Conservation (phyloP, 2,888 invertebrate genomes). For the Steinernema hermaphroditum region DNA sequence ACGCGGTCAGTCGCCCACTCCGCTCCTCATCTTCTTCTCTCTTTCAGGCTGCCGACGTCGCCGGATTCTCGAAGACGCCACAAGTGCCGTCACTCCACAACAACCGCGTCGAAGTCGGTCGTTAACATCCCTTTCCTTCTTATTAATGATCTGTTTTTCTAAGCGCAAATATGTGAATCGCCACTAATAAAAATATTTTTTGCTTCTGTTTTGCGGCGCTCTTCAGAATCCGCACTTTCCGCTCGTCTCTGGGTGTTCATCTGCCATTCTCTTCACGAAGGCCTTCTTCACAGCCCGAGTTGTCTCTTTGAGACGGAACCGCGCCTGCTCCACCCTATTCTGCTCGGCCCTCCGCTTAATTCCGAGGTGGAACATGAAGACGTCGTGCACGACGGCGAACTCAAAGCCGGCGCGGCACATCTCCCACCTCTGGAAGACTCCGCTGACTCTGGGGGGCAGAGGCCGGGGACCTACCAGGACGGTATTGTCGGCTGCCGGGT, state of each 20-base stretch:
- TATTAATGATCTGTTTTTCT: neutral
- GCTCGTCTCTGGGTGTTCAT: neutral
- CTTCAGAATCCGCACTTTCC: slow-evolving; percentile 21
- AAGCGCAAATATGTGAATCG: too few species aligned
- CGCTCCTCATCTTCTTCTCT: too few species aligned
- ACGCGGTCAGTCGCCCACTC: too few species aligned
- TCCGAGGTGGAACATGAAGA: slow-evolving; percentile 46
- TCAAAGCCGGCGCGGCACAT: slow-evolving; percentile 45
- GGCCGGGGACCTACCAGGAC: slow-evolving; percentile 39
- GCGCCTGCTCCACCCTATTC: neutral
- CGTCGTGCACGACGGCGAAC: slow-evolving; percentile 42
- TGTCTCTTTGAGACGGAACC: neutral
- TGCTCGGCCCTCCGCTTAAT: slow-evolving; percentile 25
- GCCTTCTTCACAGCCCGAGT: neutral
- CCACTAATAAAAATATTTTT: too few species aligned
- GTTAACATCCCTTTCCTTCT: too few species aligned
- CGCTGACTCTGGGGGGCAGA: neutral
- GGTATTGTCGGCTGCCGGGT: slow-evolving; percentile 45
- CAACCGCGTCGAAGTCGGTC: too few species aligned
- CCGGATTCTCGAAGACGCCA: too few species aligned
- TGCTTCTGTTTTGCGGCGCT: too few species aligned
- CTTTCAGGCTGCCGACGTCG: too few species aligned
- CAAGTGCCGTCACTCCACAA: too few species aligned
- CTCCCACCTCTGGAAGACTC: slow-evolving; percentile 43
- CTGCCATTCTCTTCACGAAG: neutral